Conservation (phyloP, 2,113 vertebrate species). For the Hirundichthys speculiger region DNA sequence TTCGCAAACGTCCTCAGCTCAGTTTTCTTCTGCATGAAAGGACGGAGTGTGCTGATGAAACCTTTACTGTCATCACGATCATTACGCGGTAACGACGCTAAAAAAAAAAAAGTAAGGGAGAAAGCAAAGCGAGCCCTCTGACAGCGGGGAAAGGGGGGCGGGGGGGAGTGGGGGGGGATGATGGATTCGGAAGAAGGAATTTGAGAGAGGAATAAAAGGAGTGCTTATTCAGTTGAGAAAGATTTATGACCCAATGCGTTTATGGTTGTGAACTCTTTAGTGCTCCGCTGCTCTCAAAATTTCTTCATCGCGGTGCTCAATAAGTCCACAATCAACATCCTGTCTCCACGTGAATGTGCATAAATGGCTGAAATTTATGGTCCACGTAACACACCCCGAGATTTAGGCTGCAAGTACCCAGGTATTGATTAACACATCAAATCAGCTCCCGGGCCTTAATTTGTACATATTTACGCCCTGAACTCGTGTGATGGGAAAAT, state of each 20-base stretch:
- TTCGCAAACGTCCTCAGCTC: constrained; percentile 34
- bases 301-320: constrained; percentile 62
- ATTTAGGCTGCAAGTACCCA: constrained; percentile 78
- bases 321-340: constrained; percentile 77
- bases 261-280: constrained; percentile 59
- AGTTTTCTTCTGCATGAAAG: constrained; percentile 62
- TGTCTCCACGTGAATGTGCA: constrained; percentile 77
- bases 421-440: constrained; percentile 81
- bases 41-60: constrained; percentile 70
- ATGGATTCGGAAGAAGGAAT: constrained; percentile 47
- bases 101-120: constrained; percentile 27
- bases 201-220: constrained; percentile 59
- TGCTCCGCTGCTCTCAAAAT: constrained; percentile 44
- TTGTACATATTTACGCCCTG: constrained; percentile 66
- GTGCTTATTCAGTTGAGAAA: constrained; percentile 70
- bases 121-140: constrained; percentile 10
- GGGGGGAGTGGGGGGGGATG: constrained; percentile 13
- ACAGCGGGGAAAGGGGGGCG: constrained; percentile 21
- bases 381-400: constrained; percentile 64
- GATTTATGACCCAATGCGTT: constrained; percentile 72
- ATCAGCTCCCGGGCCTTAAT: constrained; percentile 15
- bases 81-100: constrained; percentile 62
- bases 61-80: constrained; percentile 68
- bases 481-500: constrained; percentile 70
- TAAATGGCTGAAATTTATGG: constrained; percentile 73